Percentiles rank a stretch among this genome's conserved stretches.
These are phyloP conservation scores for Chrysemys picta DNA, from an alignment of 2,113 vertebrate genomes.

Conservation along the genomic window DNA sequence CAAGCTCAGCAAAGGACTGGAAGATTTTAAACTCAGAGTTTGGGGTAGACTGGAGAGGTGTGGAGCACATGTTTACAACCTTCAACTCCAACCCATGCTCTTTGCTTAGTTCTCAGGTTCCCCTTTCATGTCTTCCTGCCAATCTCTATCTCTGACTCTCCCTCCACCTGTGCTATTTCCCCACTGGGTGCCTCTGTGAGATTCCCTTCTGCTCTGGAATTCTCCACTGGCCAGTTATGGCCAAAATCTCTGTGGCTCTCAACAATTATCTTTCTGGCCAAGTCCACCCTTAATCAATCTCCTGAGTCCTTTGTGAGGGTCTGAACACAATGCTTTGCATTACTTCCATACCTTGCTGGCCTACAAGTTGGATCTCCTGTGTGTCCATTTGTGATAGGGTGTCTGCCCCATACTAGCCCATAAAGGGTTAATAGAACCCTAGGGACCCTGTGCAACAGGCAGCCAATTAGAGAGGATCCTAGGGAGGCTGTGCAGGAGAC, in stretches of 20 bases:
- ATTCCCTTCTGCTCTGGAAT: background rate
- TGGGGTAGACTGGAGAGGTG: rapidly evolving
- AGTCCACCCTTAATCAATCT: background rate
- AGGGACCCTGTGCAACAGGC: no score
- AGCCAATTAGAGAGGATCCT: no score
- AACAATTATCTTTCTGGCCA: background rate
- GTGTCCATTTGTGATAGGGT: background rate
- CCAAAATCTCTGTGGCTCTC: background rate
- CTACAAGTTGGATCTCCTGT: rapidly evolving
- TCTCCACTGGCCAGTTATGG: background rate
- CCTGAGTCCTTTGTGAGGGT: background rate
- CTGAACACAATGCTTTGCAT: background rate
- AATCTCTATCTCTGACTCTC: constrained; percentile 16
- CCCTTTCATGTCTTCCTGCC: background rate
- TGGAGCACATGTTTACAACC: rapidly evolving
- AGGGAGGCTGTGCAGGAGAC: no score
- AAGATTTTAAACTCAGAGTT: background rate
- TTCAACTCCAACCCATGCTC: constrained; percentile 11
- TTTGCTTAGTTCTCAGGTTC: constrained; percentile 1
- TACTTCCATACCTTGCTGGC: background rate
- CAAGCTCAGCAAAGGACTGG: background rate
- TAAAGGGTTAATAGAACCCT: no score
- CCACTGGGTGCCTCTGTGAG: background rate
- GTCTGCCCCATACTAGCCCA: no score
- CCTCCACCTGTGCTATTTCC: background rate